phyloP scores from a whole-genome alignment of 2,888 invertebrate genomes.

The Brachylomia viminalis region DNA sequence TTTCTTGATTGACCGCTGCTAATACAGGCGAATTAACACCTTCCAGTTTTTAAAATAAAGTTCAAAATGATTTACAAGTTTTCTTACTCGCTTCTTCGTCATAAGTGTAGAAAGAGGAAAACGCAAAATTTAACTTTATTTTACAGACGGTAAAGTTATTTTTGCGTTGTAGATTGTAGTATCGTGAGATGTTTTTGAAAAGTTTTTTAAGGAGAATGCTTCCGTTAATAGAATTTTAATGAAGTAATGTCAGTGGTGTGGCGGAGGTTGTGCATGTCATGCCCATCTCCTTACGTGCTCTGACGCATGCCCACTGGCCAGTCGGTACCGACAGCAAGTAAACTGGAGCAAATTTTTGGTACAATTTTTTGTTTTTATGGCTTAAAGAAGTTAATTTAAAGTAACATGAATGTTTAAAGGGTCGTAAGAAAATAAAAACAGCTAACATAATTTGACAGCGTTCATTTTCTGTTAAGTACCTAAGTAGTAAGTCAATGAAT shows the following conservation, averaged over 20 bases:
- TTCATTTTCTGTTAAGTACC: background rate
- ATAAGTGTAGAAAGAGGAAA: conserved; percentile 9
- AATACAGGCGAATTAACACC: conserved; percentile 64
- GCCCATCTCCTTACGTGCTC: conserved; percentile 87
- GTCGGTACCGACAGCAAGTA: conserved; percentile 73
- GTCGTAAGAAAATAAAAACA: too few species aligned
- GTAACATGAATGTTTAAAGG: background rate
- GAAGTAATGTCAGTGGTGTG: conserved; percentile 88
- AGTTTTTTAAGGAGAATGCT: conserved; percentile 84
- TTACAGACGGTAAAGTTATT: background rate
- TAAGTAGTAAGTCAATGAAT: background rate
- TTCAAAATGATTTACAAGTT: conserved; percentile 48
- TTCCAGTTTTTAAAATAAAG: conserved; percentile 43
- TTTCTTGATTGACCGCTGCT: conserved; percentile 73
- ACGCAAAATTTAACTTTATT: conserved; percentile 52
- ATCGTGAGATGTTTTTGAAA: conserved; percentile 56
- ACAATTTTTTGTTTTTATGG: background rate
- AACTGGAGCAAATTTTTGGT: conserved; percentile 68
- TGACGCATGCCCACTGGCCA: conserved; percentile 77
- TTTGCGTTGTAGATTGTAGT: conserved; percentile 55
- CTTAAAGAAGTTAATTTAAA: background rate
- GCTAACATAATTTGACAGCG: background rate
- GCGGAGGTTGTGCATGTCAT: conserved; percentile 88
- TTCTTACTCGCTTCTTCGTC: background rate
- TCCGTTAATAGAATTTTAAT: conserved; percentile 91